phyloP scores from a whole-genome alignment of 2,113 vertebrate genomes.

The Cryptoleucopteryx plumbea region DNA sequence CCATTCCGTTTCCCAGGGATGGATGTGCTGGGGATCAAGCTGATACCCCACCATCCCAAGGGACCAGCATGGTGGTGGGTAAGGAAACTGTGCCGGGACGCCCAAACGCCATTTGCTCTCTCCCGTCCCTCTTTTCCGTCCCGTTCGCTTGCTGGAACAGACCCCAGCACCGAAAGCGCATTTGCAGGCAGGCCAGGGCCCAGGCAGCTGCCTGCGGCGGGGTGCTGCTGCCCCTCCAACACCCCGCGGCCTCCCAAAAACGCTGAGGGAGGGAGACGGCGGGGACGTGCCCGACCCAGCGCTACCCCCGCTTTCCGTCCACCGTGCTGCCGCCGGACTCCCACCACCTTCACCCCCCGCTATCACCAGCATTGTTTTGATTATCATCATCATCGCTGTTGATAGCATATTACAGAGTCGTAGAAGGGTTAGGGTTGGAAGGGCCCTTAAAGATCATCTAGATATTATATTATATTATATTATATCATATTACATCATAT shows the following conservation, averaged over 20 bases:
- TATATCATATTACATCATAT: no score
- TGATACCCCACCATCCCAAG: accelerated
- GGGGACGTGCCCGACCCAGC: accelerated
- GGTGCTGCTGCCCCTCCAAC: background rate
- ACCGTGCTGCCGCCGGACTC: no score
- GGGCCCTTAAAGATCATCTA: background rate
- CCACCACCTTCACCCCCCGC: no score
- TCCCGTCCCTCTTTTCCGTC: background rate
- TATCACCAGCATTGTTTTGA: accelerated
- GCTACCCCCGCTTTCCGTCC: background rate
- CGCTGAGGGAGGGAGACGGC: accelerated
- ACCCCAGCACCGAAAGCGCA: accelerated
- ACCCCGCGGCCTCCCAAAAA: background rate
- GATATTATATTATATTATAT: background rate
- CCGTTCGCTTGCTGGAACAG: accelerated
- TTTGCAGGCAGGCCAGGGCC: no score
- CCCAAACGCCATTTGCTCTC: background rate
- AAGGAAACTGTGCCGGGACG: background rate
- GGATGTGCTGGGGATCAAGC: background rate
- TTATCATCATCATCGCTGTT: accelerated
- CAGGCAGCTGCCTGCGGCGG: background rate
- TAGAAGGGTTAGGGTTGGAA: background rate
- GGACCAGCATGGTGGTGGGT: accelerated
- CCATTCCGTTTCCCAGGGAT: background rate
- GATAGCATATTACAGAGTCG: background rate